A percentile compares a stretch with the other conserved stretches of the same genome.
Conservation (phyloP, 2,113 vertebrate genomes). For the Piliocolobus tephrosceles region DNA sequence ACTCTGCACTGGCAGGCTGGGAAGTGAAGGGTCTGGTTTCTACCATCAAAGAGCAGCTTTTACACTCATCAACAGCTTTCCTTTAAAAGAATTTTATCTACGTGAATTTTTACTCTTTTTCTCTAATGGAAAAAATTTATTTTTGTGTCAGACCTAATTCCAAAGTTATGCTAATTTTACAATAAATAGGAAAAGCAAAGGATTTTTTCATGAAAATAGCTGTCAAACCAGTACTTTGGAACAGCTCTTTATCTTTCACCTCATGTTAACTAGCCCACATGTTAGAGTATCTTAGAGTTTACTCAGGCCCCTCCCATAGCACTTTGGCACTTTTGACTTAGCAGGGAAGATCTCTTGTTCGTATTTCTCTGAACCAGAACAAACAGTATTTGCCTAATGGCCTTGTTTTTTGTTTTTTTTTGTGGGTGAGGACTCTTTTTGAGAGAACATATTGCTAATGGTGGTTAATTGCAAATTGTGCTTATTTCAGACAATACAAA, state of each 20-base stretch:
- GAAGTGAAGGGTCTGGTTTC: background rate
- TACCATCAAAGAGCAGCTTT: background rate
- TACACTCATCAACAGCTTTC: background rate
- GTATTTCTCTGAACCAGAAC: background rate
- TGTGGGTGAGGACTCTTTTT: background rate
- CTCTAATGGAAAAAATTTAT: background rate
- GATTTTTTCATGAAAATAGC: background rate
- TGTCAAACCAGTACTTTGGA: background rate
- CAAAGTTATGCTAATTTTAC: background rate
- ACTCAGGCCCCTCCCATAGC: background rate
- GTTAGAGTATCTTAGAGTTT: background rate
- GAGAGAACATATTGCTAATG: background rate
- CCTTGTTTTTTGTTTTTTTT: background rate
- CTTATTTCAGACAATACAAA: background rate
- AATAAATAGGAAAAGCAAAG: background rate
- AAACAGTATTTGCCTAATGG: background rate
- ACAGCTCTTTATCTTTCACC: background rate
- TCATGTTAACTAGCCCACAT: background rate
- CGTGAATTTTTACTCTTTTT: background rate
- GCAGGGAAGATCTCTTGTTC: background rate
- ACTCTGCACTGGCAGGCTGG: accelerated
- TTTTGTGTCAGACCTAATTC: background rate
- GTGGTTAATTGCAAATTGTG: background rate
- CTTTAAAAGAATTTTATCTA: background rate
- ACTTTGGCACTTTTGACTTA: background rate